phyloP scores from a whole-genome alignment of 2,797 vertebrate genomes.

The Poecilia picta region DNA sequence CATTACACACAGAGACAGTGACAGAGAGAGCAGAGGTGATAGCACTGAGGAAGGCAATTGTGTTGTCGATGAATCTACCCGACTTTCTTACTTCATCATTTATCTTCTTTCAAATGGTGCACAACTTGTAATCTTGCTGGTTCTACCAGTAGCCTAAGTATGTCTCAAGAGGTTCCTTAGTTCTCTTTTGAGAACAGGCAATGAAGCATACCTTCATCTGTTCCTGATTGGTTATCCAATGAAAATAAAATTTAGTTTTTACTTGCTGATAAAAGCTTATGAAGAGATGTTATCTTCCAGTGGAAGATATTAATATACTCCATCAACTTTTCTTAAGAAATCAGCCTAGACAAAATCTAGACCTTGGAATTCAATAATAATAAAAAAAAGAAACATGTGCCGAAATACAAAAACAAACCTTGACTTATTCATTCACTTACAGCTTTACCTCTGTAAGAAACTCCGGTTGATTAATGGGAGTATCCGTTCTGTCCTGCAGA shows the following conservation, averaged over 20 bases:
- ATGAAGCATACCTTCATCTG: constrained; percentile 9
- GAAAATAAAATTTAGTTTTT: constrained; percentile 3
- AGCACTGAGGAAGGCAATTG: constrained; percentile 60
- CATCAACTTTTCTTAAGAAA: constrained; percentile 16
- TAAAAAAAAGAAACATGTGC: constrained; percentile 67
- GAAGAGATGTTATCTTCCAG: constrained; percentile 4
- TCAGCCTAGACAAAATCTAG: constrained; percentile 23
- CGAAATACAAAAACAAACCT: constrained; percentile 70
- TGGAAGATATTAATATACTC: constrained; percentile 7
- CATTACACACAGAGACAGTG: constrained; percentile 79
- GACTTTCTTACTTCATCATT: constrained; percentile 66
- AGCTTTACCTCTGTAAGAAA: constrained; percentile 69
- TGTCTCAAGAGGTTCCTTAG: constrained; percentile 27
- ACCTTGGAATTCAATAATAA: constrained; percentile 57
- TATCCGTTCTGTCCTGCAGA: constrained; percentile 64
- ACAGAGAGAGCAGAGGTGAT: constrained; percentile 66
- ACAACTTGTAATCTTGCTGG: constrained; percentile 40
- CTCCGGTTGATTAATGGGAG: constrained; percentile 75
- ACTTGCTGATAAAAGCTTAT: background rate
- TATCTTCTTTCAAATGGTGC: constrained; percentile 58
- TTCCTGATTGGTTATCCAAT: constrained; percentile 9
- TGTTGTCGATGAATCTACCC: constrained; percentile 68
- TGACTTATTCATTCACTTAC: constrained; percentile 48
- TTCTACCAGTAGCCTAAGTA: constrained; percentile 37
- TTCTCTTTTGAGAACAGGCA: constrained; percentile 24